Percentiles rank a stretch among this genome's conserved stretches.
Conservation (phyloP, 2,888 invertebrate genomes). For the Rhopalosiphum nymphaeae region DNA sequence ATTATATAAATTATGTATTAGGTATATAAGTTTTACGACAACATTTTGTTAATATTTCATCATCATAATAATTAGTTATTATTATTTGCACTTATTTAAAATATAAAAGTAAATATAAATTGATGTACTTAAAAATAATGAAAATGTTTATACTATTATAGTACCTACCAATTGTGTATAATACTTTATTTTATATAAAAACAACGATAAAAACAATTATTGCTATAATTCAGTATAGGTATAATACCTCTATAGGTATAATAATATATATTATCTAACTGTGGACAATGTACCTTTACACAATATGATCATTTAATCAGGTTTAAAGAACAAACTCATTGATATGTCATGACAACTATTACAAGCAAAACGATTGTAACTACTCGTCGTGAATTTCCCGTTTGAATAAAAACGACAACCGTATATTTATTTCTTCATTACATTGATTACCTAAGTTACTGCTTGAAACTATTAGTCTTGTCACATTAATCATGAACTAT, state of each 20-base stretch:
- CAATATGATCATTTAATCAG: constrained; percentile 13
- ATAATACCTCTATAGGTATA: not conserved
- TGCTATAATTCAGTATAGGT: not conserved
- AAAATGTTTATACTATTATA: not conserved
- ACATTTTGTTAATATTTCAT: not conserved
- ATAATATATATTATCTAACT: constrained; percentile 2
- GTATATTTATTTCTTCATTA: constrained; percentile 52
- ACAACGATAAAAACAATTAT: not conserved
- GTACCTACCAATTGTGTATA: not conserved
- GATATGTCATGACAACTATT: constrained; percentile 39
- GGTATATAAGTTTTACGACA: not conserved
- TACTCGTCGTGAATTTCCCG: constrained; percentile 28
- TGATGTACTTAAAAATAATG: not conserved
- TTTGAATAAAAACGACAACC: not conserved
- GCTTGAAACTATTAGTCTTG: constrained; percentile 32
- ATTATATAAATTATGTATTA: constrained; percentile 1
- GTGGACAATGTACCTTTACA: not conserved
- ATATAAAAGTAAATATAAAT: not conserved
- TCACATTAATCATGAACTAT: constrained; percentile 44
- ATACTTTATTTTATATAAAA: not conserved
- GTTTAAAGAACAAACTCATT: not conserved
- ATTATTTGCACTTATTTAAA: not conserved
- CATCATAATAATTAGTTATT: not conserved
- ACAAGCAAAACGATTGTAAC: constrained; percentile 44
- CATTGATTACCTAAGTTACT: constrained; percentile 38